Conservation (phyloP, 1,140 invertebrate species). For the Ridgeia piscesae region DNA sequence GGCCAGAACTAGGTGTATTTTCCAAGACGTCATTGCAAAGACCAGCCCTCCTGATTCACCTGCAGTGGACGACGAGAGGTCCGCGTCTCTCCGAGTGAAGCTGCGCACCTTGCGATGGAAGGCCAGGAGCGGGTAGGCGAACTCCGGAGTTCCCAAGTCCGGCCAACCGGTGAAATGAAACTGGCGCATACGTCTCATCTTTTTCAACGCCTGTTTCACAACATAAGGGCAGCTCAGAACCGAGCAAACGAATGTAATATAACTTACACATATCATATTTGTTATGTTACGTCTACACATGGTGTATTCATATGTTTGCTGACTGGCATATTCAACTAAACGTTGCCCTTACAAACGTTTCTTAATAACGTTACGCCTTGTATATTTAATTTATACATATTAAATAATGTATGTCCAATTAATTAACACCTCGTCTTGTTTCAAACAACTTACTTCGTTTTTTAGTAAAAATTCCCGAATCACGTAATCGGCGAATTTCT, state of each 20-base stretch:
- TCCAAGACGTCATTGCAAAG: background rate
- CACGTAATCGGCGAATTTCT: slow-evolving; percentile 15
- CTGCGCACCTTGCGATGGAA: slow-evolving; percentile 15
- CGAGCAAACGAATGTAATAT: too few relatives aligned
- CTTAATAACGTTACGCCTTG: too few relatives aligned
- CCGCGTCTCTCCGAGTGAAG: background rate
- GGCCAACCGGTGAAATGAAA: slow-evolving; percentile 28
- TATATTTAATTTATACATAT: too few relatives aligned
- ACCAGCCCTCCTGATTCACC: slow-evolving; percentile 60
- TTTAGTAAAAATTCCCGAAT: background rate
- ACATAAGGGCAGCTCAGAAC: background rate
- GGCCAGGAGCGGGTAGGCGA: slow-evolving; percentile 15
- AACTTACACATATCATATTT: too few relatives aligned
- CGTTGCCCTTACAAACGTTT: too few relatives aligned
- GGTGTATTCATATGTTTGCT: too few relatives aligned
- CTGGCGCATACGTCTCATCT: slow-evolving; percentile 15
- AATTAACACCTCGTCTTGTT: background rate
- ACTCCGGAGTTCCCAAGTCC: slow-evolving; percentile 23
- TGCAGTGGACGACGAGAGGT: slow-evolving; percentile 92
- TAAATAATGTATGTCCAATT: too few relatives aligned
- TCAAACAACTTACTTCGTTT: background rate
- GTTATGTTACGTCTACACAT: too few relatives aligned
- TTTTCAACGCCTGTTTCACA: background rate
- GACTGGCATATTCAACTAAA: too few relatives aligned
- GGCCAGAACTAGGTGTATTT: too few relatives aligned